Conservation (phyloP, 2,888 invertebrate genomes). For the Gnatocerus cornutus region DNA sequence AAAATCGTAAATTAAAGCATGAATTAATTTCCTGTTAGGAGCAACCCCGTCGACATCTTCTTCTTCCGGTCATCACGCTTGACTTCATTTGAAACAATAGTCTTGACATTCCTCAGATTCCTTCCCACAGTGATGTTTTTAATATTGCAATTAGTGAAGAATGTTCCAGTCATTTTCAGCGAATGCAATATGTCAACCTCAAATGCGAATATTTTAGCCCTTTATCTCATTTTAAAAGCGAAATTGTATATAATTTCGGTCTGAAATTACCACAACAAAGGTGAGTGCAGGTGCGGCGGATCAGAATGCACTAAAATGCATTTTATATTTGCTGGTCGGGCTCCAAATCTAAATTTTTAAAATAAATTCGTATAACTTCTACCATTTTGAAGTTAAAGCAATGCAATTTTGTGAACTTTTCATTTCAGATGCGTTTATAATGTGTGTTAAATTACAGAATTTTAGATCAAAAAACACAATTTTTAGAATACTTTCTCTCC, state of each 20-base stretch:
- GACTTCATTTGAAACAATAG: slow-evolving; percentile 58
- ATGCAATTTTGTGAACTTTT: too few species aligned
- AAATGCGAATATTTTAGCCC: slow-evolving; percentile 23
- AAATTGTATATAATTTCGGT: slow-evolving; percentile 30
- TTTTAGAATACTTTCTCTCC: too few species aligned
- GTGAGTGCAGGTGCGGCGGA: slow-evolving; percentile 15
- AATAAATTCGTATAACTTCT: too few species aligned
- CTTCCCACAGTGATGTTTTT: slow-evolving; percentile 58
- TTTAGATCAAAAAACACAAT: too few species aligned
- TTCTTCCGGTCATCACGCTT: slow-evolving; percentile 58
- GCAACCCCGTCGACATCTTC: slow-evolving; percentile 41
- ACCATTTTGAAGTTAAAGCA: too few species aligned
- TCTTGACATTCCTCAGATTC: slow-evolving; percentile 59
- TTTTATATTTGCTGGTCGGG: too few species aligned
- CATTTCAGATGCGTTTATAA: too few species aligned
- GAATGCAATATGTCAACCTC: slow-evolving; percentile 47
- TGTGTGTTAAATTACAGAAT: too few species aligned
- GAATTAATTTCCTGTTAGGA: slow-evolving; percentile 43
- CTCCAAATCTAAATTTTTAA: too few species aligned
- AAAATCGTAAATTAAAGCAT: slow-evolving; percentile 24
- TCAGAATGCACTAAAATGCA: slow-evolving; percentile 10
- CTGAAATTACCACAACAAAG: slow-evolving; percentile 20
- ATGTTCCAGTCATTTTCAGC: slow-evolving; percentile 33
- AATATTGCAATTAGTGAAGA: slow-evolving; percentile 42
- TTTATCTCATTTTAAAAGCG: not conserved